Evolutionary conservation across 2,888 invertebrate genomes (phyloP).

Genomic region (Ennomos fuscantarius): DNA sequence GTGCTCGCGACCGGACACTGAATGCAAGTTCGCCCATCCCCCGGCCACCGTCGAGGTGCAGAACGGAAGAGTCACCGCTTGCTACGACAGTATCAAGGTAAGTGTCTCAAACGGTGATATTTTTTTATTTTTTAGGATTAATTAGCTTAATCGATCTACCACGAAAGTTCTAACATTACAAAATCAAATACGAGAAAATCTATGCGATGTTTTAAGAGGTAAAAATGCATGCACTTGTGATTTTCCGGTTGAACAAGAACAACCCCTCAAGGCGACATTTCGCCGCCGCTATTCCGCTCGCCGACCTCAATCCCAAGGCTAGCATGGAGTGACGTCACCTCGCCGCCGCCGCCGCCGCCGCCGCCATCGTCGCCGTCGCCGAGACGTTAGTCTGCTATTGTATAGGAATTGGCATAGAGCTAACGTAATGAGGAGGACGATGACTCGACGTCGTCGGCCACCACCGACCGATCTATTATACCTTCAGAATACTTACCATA

Average conservation of each 20-base stretch:
- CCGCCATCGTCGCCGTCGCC: slow-evolving; percentile 41
- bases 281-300: slow-evolving; percentile 72
- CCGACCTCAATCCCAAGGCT: slow-evolving; percentile 82
- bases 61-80: slow-evolving; percentile 99
- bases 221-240: slow-evolving; percentile 53
- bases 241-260: slow-evolving; percentile 62
- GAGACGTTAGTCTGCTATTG: slow-evolving; percentile 63
- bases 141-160: no score
- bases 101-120: slow-evolving; percentile 55
- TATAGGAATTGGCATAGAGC: slow-evolving; percentile 73
- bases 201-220: slow-evolving; percentile 36
- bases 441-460: slow-evolving; percentile 56
- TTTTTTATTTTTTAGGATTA: neutral
- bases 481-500: neutral
- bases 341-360: slow-evolving; percentile 50
- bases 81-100: slow-evolving; percentile 99
- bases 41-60: slow-evolving; percentile 99
- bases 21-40: slow-evolving; percentile 99
- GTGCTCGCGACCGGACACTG: slow-evolving; percentile 99
- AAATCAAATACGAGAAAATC: slow-evolving; percentile 12
- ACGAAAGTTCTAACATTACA: neutral
- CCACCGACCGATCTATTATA: slow-evolving; percentile 34
- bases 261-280: slow-evolving; percentile 74
- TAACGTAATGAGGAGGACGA: slow-evolving; percentile 73
- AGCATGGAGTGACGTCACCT: slow-evolving; percentile 76